Conservation (phyloP, 1,140 invertebrate genomes). For the Vanessa tameamea region DNA sequence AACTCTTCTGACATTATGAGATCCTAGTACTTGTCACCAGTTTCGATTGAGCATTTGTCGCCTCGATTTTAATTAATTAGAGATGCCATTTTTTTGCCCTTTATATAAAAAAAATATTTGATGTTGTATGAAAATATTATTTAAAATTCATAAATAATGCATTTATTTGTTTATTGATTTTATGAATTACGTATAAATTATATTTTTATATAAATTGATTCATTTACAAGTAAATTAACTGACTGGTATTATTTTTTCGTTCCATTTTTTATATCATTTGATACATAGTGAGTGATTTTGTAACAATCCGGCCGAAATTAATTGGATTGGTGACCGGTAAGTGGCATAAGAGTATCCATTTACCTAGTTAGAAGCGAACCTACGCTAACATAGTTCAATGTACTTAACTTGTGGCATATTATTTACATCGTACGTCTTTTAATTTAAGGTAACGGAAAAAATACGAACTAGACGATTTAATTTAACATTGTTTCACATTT, state of each 20-base stretch:
- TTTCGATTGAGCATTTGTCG: slow-evolving; percentile 73
- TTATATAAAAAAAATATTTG: too few species aligned
- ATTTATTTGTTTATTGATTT: too few species aligned
- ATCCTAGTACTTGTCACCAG: slow-evolving; percentile 75
- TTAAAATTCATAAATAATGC: too few species aligned
- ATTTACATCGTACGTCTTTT: not conserved
- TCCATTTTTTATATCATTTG: not conserved
- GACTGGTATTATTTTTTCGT: not conserved
- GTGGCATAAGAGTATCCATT: slow-evolving; percentile 20
- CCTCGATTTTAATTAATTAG: slow-evolving; percentile 52
- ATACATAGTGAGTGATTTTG: not conserved
- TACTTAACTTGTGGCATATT: not conserved
- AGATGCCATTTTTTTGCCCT: not conserved
- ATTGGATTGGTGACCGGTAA: slow-evolving; percentile 19
- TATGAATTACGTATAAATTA: too few species aligned
- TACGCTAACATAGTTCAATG: not conserved
- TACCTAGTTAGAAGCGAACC: slow-evolving; percentile 10
- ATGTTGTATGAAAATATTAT: too few species aligned
- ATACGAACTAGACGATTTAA: too few species aligned
- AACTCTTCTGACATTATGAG: slow-evolving; percentile 54
- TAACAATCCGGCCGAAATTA: not conserved
- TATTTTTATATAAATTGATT: too few species aligned
- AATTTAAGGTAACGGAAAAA: too few species aligned
- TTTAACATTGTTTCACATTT: too few species aligned
- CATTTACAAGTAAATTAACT: too few species aligned